These are phyloP conservation scores for Chesias legatella DNA, from an alignment of 2,888 invertebrate species.

Conservation along the genomic window DNA sequence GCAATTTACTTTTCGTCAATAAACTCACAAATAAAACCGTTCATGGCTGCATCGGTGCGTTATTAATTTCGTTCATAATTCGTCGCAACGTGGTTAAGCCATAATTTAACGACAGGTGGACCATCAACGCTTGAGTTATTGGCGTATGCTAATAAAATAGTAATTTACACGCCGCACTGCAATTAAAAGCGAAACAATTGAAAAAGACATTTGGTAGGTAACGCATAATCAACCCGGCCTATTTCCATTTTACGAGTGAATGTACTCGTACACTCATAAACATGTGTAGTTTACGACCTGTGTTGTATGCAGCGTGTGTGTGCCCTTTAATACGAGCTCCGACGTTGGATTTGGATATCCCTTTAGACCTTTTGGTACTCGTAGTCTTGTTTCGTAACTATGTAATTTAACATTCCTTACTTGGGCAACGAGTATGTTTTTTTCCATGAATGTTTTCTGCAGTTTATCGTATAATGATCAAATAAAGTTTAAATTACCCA, in stretches of 20 bases:
- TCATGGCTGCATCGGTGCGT: no score
- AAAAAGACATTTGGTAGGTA: slow-evolving; percentile 34
- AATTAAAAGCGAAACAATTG: slow-evolving; percentile 33
- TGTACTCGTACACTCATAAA: slow-evolving; percentile 52
- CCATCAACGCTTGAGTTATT: neutral
- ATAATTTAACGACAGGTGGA: neutral
- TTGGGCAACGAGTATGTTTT: no score
- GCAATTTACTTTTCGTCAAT: no score
- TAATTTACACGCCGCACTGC: slow-evolving; percentile 2
- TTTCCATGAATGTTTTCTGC: no score
- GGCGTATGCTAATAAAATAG: neutral
- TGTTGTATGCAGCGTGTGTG: slow-evolving; percentile 24
- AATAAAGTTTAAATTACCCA: no score
- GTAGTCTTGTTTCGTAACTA: neutral
- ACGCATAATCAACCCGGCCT: slow-evolving; percentile 53
- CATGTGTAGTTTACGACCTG: slow-evolving; percentile 55
- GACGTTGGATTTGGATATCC: slow-evolving; percentile 5
- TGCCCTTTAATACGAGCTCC: slow-evolving; percentile 4
- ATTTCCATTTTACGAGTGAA: slow-evolving; percentile 60
- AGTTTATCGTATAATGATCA: no score
- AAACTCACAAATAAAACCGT: no score
- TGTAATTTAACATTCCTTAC: slow-evolving; percentile 6
- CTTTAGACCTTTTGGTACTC: slow-evolving; percentile 21
- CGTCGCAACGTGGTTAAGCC: no score
- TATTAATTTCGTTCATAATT: no score